A percentile compares a stretch with the other conserved stretches of the same genome.
phyloP scores from a whole-genome alignment of 1,140 invertebrate genomes.

The Ectropis grisescens region DNA sequence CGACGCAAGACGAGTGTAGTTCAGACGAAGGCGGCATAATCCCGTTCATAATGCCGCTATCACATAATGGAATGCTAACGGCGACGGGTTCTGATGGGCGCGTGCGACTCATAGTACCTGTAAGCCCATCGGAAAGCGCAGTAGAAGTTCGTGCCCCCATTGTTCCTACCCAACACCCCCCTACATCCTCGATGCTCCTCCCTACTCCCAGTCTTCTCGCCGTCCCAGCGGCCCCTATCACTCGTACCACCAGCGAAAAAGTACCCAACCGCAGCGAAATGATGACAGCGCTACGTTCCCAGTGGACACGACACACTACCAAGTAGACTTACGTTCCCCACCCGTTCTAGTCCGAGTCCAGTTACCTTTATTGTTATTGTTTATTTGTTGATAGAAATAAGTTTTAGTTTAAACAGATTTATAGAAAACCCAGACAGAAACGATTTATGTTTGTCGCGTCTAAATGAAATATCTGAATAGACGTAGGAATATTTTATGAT shows the following conservation, averaged over 20 bases:
- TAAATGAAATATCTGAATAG: no score
- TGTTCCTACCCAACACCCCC: slow-evolving; percentile 28
- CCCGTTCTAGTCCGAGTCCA: slow-evolving; percentile 14
- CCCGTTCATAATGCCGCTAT: slow-evolving; percentile 77
- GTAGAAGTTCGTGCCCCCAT: slow-evolving; percentile 23
- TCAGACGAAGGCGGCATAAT: slow-evolving; percentile 43
- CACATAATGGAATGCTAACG: slow-evolving; percentile 73
- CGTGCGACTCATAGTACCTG: slow-evolving; percentile 70
- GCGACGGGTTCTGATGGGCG: slow-evolving; percentile 72
- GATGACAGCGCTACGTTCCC: slow-evolving; percentile 84
- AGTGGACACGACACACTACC: slow-evolving; percentile 89
- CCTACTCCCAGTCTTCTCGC: slow-evolving; percentile 29
- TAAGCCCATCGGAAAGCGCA: slow-evolving; percentile 48
- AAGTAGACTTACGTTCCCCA: slow-evolving; percentile 74
- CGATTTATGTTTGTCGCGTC: no score
- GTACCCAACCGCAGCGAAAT: slow-evolving; percentile 85
- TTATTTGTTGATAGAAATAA: slow-evolving; percentile 7
- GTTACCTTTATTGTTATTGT: slow-evolving; percentile 18
- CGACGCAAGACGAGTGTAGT: slow-evolving; percentile 33
- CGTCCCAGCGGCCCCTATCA: slow-evolving; percentile 73
- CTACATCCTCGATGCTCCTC: slow-evolving; percentile 53
- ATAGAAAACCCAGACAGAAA: no score
- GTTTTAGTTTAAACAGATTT: slow-evolving; percentile 7
- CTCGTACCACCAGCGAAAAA: slow-evolving; percentile 86
- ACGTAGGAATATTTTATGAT: no score